These are phyloP conservation scores for Acrobeloides nanus DNA, from an alignment of 2,888 invertebrate species.

Conservation along the genomic window DNA sequence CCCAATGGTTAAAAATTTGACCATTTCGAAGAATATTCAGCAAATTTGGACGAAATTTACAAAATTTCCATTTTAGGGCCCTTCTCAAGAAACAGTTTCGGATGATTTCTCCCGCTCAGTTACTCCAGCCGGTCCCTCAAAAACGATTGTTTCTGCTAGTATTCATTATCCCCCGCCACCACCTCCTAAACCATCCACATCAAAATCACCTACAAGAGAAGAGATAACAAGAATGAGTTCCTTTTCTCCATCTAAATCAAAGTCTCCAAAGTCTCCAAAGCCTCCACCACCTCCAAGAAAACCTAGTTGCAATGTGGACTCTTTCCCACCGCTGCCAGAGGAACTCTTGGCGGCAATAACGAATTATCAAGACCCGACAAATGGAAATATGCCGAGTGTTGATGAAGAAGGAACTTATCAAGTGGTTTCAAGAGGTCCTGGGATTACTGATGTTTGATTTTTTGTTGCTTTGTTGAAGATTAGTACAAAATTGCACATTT, in stretches of 20 bases:
- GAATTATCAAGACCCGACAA: neutral
- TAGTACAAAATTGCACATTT: too few relatives aligned
- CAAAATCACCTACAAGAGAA: neutral
- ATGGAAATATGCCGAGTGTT: conserved; percentile 3
- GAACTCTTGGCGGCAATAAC: conserved; percentile 14
- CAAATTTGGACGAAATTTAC: too few relatives aligned
- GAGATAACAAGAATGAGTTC: neutral
- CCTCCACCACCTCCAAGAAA: conserved; percentile 10
- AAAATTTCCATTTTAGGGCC: too few relatives aligned
- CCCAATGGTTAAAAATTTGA: too few relatives aligned
- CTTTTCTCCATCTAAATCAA: neutral
- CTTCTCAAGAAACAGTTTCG: too few relatives aligned
- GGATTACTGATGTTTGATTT: conserved; percentile 19
- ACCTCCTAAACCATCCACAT: neutral
- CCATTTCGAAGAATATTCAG: too few relatives aligned
- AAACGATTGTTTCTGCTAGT: too few relatives aligned
- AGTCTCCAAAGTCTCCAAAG: too few relatives aligned
- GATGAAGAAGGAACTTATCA: conserved; percentile 4
- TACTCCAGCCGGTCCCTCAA: too few relatives aligned
- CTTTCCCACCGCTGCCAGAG: conserved; percentile 12
- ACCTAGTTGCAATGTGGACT: conserved; percentile 11
- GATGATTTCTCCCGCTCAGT: too few relatives aligned
- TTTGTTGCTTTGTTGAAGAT: too few relatives aligned
- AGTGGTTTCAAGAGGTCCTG: conserved; percentile 12
- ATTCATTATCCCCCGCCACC: conserved; percentile 11